A percentile compares a stretch with the other conserved stretches of the same genome.
Conservation (phyloP, 2,113 vertebrate species). For the Oncorhynchus keta region DNA sequence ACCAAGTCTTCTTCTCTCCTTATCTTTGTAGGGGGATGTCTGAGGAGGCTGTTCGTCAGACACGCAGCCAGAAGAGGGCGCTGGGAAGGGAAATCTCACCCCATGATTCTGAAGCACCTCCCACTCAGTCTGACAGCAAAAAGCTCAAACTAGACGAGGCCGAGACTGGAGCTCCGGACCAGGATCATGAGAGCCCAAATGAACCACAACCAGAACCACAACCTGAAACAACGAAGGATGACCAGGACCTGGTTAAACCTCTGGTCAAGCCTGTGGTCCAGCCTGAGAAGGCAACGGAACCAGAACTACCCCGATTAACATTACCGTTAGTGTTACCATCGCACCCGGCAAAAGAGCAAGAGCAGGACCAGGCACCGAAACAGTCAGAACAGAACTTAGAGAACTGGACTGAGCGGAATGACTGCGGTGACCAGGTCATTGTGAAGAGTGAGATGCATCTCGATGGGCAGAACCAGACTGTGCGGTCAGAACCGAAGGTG, state of each 20-base stretch:
- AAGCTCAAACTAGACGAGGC: conserved; percentile 80
- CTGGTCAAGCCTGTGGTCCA: neutral
- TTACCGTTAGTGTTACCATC: conserved; percentile 43
- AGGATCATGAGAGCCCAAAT: conserved; percentile 14
- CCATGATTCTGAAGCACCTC: conserved; percentile 68
- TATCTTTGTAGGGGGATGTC: conserved; percentile 78
- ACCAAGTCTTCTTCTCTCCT: neutral
- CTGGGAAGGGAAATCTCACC: conserved; percentile 79
- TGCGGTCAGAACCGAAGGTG: conserved; percentile 33
- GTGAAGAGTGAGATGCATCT: conserved; percentile 26
- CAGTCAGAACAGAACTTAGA: conserved; percentile 45
- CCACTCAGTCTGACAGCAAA: conserved; percentile 81
- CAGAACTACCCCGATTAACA: conserved; percentile 22
- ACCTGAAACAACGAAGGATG: conserved; percentile 28
- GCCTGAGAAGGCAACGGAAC: conserved; percentile 11
- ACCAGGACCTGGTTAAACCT: conserved; percentile 16
- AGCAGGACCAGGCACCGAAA: conserved; percentile 35
- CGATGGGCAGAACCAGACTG: conserved; percentile 42
- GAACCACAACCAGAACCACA: conserved; percentile 17
- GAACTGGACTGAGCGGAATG: conserved; percentile 56
- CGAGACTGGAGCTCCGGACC: conserved; percentile 10
- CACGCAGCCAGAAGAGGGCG: conserved; percentile 92
- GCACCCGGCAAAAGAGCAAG: conserved; percentile 32
- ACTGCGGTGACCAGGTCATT: conserved; percentile 34
- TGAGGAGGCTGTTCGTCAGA: conserved; percentile 88